Conservation (phyloP, 2,113 vertebrate genomes). For the Sisor rabdophorus region DNA sequence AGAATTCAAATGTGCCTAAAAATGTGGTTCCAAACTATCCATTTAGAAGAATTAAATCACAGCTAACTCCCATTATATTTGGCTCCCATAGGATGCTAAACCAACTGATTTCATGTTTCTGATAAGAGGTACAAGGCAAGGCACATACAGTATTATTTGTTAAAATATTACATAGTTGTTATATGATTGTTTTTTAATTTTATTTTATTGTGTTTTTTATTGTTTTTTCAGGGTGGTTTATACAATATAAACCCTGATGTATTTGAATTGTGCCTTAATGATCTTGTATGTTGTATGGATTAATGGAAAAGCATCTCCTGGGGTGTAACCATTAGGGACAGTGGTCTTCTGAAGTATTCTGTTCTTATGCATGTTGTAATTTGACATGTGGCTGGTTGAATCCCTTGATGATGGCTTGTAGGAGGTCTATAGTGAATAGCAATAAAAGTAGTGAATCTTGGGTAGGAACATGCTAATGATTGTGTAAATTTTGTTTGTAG, state of each 20-base stretch:
- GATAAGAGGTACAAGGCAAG: not conserved
- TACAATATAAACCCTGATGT: not conserved
- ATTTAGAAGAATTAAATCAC: not conserved
- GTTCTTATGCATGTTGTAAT: not conserved
- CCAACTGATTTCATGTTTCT: not conserved
- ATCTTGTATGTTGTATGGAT: not conserved
- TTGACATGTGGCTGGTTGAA: not conserved
- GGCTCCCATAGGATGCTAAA: not conserved
- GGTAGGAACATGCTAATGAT: not conserved
- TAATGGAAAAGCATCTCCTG: not conserved
- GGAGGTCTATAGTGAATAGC: not conserved
- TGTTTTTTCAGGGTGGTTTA: not conserved
- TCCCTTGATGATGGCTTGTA: not conserved
- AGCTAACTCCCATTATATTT: not conserved
- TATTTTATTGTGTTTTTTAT: not conserved
- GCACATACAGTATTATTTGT: not conserved
- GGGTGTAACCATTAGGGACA: conserved; percentile 6
- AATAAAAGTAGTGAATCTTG: not conserved
- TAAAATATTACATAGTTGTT: not conserved
- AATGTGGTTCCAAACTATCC: not conserved
- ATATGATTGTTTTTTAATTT: not conserved
- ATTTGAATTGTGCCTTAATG: not conserved
- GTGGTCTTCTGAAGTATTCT: not conserved
- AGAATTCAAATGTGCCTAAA: not conserved
- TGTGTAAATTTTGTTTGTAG: not conserved